Conservation (phyloP, 2,797 vertebrate genomes). For the Gouania willdenowi region DNA sequence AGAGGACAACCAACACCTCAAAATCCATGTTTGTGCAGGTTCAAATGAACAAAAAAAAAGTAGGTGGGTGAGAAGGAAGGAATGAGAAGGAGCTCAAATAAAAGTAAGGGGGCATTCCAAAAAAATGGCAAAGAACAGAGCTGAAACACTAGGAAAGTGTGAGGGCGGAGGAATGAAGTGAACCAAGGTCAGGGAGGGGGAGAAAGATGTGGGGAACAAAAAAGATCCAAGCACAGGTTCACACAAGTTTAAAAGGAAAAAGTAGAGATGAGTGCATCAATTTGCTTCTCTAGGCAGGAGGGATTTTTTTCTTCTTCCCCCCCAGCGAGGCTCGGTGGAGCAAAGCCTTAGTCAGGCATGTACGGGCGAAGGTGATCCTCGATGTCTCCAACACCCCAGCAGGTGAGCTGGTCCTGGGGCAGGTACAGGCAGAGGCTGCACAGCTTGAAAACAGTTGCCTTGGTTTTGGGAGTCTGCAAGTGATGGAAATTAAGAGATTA, state of each 20-base stretch:
- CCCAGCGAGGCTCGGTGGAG: slow-evolving; percentile 81
- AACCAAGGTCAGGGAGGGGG: slow-evolving; percentile 59
- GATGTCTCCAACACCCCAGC: slow-evolving; percentile 96
- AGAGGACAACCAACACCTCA: slow-evolving; percentile 78
- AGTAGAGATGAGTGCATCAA: slow-evolving; percentile 88
- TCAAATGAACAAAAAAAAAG: slow-evolving; percentile 72
- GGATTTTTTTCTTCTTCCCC: too few species aligned
- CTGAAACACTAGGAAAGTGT: slow-evolving; percentile 20
- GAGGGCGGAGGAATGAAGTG: slow-evolving; percentile 51
- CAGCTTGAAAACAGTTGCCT: slow-evolving; percentile 99
- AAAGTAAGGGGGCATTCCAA: slow-evolving; percentile 53
- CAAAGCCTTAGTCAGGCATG: slow-evolving; percentile 91
- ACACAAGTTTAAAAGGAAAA: slow-evolving; percentile 86
- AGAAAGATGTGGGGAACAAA: slow-evolving; percentile 51
- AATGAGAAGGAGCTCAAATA: slow-evolving; percentile 38
- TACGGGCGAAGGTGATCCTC: slow-evolving; percentile 98
- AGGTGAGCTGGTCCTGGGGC: slow-evolving; percentile 98
- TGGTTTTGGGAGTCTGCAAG: slow-evolving; percentile 94
- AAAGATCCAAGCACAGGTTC: slow-evolving; percentile 97
- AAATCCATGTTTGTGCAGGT: slow-evolving; percentile 84
- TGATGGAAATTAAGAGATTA: too few species aligned
- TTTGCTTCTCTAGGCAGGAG: slow-evolving; percentile 78
- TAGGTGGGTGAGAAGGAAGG: slow-evolving; percentile 40
- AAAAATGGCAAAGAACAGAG: slow-evolving; percentile 57
- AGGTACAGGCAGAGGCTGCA: slow-evolving; percentile 99